These are phyloP conservation scores for Epinephelus awoara DNA, from an alignment of 2,797 vertebrate genomes.

Conservation along the genomic window DNA sequence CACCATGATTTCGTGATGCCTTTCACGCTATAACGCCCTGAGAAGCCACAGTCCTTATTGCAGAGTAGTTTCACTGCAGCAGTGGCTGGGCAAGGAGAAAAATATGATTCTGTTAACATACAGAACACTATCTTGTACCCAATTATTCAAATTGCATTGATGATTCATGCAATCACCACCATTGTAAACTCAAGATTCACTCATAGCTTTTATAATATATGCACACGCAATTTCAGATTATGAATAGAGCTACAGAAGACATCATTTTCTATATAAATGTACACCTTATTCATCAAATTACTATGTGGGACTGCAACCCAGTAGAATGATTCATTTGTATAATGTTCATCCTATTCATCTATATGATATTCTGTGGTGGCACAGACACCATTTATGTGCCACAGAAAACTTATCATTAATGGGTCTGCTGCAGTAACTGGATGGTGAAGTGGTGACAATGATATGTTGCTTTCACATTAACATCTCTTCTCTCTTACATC, in stretches of 20 bases:
- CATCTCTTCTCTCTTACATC: background rate
- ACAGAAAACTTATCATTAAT: slow-evolving; percentile 12
- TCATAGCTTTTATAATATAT: slow-evolving; percentile 11
- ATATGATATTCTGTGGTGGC: background rate
- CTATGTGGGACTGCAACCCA: background rate
- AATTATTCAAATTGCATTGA: slow-evolving; percentile 17
- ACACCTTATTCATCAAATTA: slow-evolving; percentile 14
- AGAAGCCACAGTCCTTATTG: background rate
- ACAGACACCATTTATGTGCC: background rate
- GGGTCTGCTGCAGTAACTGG: slow-evolving; percentile 11
- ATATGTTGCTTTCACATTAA: slow-evolving; percentile 8
- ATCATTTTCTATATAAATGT: background rate
- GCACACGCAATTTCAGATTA: background rate
- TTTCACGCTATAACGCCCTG: background rate
- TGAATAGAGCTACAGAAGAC: slow-evolving; percentile 1
- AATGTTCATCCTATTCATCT: background rate
- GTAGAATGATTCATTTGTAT: background rate
- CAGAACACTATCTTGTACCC: background rate
- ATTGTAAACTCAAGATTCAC: slow-evolving; percentile 17
- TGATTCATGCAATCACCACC: slow-evolving; percentile 17
- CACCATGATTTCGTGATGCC: background rate
- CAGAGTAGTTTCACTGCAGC: background rate
- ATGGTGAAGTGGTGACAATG: slow-evolving; percentile 21
- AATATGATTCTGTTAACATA: slow-evolving; percentile 1
- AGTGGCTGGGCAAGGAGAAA: background rate